Evolutionary conservation across 2,797 vertebrate genomes (phyloP).

Genomic region (Balearica regulorum): DNA sequence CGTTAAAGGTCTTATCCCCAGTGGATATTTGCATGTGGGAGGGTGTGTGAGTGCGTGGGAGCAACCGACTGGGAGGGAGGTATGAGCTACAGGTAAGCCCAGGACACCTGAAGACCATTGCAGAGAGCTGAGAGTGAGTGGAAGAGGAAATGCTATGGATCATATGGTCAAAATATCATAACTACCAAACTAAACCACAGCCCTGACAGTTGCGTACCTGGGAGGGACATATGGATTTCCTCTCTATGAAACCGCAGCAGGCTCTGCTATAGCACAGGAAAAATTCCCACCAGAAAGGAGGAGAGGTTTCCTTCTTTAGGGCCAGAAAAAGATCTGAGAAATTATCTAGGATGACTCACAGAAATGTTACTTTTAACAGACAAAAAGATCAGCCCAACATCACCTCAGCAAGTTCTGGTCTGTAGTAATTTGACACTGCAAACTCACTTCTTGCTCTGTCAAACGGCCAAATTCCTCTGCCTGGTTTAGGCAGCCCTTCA

Average conservation of each 20-base stretch:
- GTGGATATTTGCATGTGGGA: background rate
- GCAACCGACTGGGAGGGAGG: background rate
- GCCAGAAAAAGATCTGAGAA: background rate
- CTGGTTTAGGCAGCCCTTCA: background rate
- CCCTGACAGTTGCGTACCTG: background rate
- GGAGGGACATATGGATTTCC: background rate
- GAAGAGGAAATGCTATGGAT: background rate
- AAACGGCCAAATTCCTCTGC: background rate
- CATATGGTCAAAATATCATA: background rate
- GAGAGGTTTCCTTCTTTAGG: background rate
- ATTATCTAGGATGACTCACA: background rate
- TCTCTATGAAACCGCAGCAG: background rate
- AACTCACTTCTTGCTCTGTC: background rate
- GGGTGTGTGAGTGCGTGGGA: background rate
- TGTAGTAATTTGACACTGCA: background rate
- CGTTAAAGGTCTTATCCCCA: background rate
- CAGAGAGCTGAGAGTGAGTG: background rate
- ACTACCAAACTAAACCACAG: background rate
- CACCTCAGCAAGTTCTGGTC: background rate
- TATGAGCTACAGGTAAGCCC: rapidly evolving
- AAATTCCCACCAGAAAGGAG: background rate
- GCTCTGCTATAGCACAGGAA: background rate
- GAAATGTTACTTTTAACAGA: background rate
- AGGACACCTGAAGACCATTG: background rate
- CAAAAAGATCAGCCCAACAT: background rate